phyloP scores from a whole-genome alignment of 2,797 vertebrate genomes.

The Enoplosus armatus region DNA sequence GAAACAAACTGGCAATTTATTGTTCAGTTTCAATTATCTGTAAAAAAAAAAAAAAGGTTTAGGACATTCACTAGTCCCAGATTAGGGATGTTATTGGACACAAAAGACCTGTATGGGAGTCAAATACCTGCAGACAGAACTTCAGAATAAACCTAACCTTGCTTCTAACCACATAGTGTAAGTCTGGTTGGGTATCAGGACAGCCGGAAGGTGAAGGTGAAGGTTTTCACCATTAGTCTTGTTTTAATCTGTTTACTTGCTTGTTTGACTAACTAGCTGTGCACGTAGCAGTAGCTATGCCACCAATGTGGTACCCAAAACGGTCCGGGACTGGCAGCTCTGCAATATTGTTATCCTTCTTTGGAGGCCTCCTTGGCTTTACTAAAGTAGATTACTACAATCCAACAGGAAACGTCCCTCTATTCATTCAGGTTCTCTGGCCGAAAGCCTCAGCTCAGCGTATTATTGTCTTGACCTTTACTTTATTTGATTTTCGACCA shows the following conservation, averaged over 20 bases:
- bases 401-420: constrained; percentile 58
- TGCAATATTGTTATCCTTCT: constrained; percentile 43
- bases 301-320: constrained; percentile 25
- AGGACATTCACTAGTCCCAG: not conserved
- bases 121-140: constrained; percentile 1
- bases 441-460: constrained; percentile 18
- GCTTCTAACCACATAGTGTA: not conserved
- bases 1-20: not conserved
- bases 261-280: constrained; percentile 25
- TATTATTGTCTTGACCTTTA: constrained; percentile 21
- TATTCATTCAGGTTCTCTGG: constrained; percentile 38
- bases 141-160: not conserved
- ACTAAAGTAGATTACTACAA: constrained; percentile 68
- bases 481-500: constrained; percentile 14
- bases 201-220: constrained; percentile 7
- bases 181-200: not conserved
- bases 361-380: constrained; percentile 60
- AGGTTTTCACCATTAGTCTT: not conserved
- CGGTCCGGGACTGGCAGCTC: constrained; percentile 28
- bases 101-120: not conserved
- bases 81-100: not conserved
- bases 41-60: not conserved
- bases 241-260: constrained; percentile 47
- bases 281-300: constrained; percentile 15
- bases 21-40: not conserved